Evolutionary conservation across 1,140 invertebrate species (phyloP).

Genomic region (Cydia amplana): DNA sequence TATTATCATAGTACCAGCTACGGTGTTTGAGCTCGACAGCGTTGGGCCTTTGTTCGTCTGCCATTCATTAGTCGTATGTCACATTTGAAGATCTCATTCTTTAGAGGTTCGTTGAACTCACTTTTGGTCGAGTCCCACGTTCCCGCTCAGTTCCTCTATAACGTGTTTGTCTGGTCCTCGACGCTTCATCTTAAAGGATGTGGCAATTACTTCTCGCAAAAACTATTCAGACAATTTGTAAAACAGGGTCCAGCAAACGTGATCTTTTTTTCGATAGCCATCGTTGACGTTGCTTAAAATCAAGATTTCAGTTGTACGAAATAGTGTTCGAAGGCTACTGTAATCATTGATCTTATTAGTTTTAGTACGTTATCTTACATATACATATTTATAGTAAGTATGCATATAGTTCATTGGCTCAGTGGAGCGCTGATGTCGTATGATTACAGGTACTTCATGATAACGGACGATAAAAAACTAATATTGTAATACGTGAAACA

Average conservation of each 20-base stretch:
- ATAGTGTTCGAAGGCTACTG: too few species aligned
- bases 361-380: neutral
- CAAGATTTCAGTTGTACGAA: too few species aligned
- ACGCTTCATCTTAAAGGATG: slow-evolving; percentile 44
- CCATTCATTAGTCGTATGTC: slow-evolving; percentile 74
- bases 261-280: neutral
- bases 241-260: neutral
- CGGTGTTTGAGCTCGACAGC: slow-evolving; percentile 40
- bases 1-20: slow-evolving; percentile 43
- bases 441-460: slow-evolving; percentile 52
- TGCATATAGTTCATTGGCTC: slow-evolving; percentile 40
- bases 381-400: slow-evolving; percentile 36
- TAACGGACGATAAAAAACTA: slow-evolving; percentile 48
- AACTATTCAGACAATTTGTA: neutral
- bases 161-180: slow-evolving; percentile 64
- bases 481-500: slow-evolving; percentile 41
- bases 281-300: neutral
- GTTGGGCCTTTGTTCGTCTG: slow-evolving; percentile 62
- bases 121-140: slow-evolving; percentile 57
- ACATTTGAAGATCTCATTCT: slow-evolving; percentile 65
- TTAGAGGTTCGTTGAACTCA: slow-evolving; percentile 68
- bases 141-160: slow-evolving; percentile 50
- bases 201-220: slow-evolving; percentile 44
- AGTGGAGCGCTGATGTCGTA: slow-evolving; percentile 41
- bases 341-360: too few species aligned